Evolutionary conservation across 1,140 invertebrate species (phyloP).

Genomic region (Drosophila obscura): DNA sequence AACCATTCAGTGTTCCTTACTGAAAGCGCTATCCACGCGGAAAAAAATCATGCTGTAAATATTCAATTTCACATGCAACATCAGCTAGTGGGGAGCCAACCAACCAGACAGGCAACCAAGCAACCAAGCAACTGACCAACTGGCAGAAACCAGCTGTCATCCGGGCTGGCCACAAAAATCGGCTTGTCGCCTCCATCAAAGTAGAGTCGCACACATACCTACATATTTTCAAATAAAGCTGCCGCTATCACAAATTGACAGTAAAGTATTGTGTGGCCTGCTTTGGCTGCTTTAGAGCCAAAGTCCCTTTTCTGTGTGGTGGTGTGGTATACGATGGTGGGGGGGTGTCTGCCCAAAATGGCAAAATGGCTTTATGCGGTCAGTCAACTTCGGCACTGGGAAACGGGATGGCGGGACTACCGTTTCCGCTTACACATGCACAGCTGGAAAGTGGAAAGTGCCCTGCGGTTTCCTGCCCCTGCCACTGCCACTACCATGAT

Average conservation of each 20-base stretch:
- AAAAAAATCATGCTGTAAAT: conserved; percentile 29
- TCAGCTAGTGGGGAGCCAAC: neutral
- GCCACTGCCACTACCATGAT: conserved; percentile 53
- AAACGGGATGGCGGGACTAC: conserved; percentile 46
- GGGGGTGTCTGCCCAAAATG: conserved; percentile 29
- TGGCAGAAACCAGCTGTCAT: conserved; percentile 20
- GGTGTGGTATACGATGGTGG: neutral
- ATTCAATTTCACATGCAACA: conserved; percentile 48
- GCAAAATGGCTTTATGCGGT: conserved; percentile 70
- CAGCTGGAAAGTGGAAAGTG: conserved; percentile 52
- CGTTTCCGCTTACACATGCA: conserved; percentile 69
- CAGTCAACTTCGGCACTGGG: conserved; percentile 43
- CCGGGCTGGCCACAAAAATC: conserved; percentile 28
- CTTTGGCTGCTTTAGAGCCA: conserved; percentile 42
- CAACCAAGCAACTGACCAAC: neutral
- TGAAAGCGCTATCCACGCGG: conserved; percentile 22
- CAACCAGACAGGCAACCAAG: neutral
- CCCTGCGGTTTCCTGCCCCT: conserved; percentile 53
- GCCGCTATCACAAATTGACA: conserved; percentile 76
- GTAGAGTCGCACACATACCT: conserved; percentile 47
- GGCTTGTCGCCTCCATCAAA: conserved; percentile 34
- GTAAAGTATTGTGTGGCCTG: conserved; percentile 64
- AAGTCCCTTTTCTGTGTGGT: conserved; percentile 1
- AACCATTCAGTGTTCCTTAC: conserved; percentile 29
- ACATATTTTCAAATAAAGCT: conserved; percentile 69